These are phyloP conservation scores for Pocillopora damicornis DNA, from an alignment of 64 coral and sea anemone genomes.

Conservation along the genomic window DNA sequence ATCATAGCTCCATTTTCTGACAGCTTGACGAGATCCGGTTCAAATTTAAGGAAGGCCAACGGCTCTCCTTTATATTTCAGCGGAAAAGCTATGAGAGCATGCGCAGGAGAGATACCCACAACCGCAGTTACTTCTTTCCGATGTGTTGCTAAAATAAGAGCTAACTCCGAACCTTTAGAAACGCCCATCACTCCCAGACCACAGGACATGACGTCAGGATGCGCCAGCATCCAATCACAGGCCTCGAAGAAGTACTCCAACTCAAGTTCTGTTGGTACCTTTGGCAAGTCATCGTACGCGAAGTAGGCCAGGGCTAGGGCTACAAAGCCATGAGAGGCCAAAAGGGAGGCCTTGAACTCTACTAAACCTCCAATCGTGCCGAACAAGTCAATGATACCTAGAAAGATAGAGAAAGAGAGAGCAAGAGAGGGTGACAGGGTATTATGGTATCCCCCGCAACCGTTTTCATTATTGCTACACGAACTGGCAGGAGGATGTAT, in stretches of 20 bases:
- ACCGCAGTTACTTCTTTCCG: constrained; percentile 29
- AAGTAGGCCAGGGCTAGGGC: constrained; percentile 44
- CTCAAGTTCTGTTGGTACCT: constrained; percentile 4
- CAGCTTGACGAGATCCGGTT: constrained; percentile 25
- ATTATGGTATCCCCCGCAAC: no score
- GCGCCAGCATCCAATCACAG: constrained; percentile 41
- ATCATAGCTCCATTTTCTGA: constrained; percentile 20
- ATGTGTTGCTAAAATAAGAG: constrained; percentile 31
- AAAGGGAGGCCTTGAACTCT: constrained; percentile 42
- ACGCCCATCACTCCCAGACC: constrained; percentile 52
- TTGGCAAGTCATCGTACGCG: constrained; percentile 26
- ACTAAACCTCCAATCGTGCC: constrained; percentile 33
- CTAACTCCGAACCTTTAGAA: constrained; percentile 42
- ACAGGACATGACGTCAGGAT: constrained; percentile 22
- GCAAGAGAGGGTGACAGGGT: not conserved
- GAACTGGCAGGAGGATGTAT: no score
- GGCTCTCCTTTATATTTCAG: constrained; percentile 29
- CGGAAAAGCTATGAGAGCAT: not conserved
- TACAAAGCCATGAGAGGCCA: constrained; percentile 55
- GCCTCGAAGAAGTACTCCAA: constrained; percentile 56
- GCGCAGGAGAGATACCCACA: constrained; percentile 2
- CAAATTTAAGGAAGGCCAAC: constrained; percentile 15
- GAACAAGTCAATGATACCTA: constrained; percentile 53
- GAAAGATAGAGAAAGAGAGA: not conserved
- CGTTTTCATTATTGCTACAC: no score